Evolutionary conservation across 2,113 vertebrate genomes (phyloP), one percentile per base, ranked within the genome.

Genomic region (Entosphenus tridentatus): DNA sequence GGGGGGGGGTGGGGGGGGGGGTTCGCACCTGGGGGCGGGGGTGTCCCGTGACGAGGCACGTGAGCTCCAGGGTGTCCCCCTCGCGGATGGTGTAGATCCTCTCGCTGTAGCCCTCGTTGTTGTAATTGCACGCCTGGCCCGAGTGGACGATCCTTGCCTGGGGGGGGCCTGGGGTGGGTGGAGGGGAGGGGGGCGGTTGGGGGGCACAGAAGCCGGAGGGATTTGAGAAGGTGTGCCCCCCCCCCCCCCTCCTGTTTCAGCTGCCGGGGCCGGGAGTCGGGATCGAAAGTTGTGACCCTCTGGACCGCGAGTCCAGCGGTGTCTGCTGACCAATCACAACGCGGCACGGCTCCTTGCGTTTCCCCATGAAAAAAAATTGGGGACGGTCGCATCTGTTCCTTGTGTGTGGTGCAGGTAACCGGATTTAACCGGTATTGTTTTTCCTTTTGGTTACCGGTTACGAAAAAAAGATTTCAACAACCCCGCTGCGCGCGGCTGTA

Each of bases 31-130:
- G 89, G 72, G 91, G 91, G 57, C 87, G 82, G 16, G 93, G 91
- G 73, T 97, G 93, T 73, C 93, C 93, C 17, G 87, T 93, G 72
- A 97, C 85, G 57, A 95, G 84, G 73, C 93, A 97, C 78, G 91
- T 89, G 71, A 97, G 83, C 67, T 88, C 81, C 5, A 97, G 78
- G 0, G 81, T 95, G 80, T 91, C 87, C 13, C 88, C 87, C 75
- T 97, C 93, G 39, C 88, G 88, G 78, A 97, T 96, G 68, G 93
- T 96, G 81, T 97, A 96, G 75, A 97, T 91, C 0, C 90, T 83
- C 74, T 97, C 93, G 1, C 88, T 97, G 81, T 95, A 86, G 78
- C 90, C 95, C 76, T 96, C 91, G 72, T 97, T 89, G 73, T 96
- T 96, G 73, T 95, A 89, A 76, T 95, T 89, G 2, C 93, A 97